Base-by-base conservation (phyloP, 2,113 vertebrate genomes). In the Pelvicachromis taeniatus region DNA sequence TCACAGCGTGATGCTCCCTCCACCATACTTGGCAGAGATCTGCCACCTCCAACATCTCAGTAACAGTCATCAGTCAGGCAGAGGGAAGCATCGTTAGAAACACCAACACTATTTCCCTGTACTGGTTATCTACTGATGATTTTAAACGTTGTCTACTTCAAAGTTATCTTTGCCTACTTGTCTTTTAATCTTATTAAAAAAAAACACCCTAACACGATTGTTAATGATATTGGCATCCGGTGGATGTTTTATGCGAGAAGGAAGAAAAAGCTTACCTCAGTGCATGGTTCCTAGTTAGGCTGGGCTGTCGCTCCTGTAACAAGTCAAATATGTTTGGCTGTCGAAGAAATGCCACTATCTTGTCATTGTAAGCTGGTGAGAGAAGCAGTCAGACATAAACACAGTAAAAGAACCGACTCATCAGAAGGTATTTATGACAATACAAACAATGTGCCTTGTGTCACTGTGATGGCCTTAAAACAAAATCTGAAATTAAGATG, bases 291-390 rank as follows among this genome's bases (percentile, higher is more conserved):
- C 97, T 97, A 89, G 96, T 96, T 77, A 99, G 96, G 91, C 97
- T 99, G 50, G 98, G 97, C 93, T 99, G 98, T 70, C 98, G 96
- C 75, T 99, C 99, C 94, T 99, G 98, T 75, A 99, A 94, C 97
- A 98, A 97, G 92, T 99, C 99, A 89, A 99, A 98, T 89, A 99
- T 97, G 94, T 98, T 99, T 16, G 98, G 97, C 88, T 99, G 98
- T 75, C 98, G 97, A 38, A 99, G 96, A 95, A 99, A 99, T 2
- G 98, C 97, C 93, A 99, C 98, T 56, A 99, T 99, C 96, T 99
- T 99, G 93, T 99, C 99, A 89, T 99, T 99, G 94, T 99, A 99
- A 53, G 98, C 99, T 99, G 94, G n/a, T 79, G 35, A 63, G 8
- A 70, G 5, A 85, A 73, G 68, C 70, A 75, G 45, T 19, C 23